phyloP scores from a whole-genome alignment of 2,113 vertebrate genomes.

The Cichladusa arquata region DNA sequence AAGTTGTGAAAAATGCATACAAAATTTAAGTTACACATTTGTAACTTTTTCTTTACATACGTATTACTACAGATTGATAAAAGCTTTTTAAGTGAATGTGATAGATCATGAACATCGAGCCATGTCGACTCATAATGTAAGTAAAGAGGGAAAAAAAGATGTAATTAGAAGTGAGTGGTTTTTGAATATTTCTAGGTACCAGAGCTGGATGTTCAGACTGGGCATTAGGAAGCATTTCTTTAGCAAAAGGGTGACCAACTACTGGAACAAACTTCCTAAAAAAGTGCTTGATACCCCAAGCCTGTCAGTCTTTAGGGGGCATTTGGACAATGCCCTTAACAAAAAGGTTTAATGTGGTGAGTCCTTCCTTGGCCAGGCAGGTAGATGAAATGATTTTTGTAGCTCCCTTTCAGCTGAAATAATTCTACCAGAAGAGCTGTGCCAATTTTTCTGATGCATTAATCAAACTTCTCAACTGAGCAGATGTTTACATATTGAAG shows the following conservation, averaged over 20 bases:
- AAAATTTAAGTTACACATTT: not conserved
- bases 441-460: not conserved
- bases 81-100: not conserved
- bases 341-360: not conserved
- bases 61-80: not conserved
- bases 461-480: not conserved
- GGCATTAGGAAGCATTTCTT: not conserved
- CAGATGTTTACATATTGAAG: not conserved
- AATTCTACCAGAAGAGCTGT: not conserved
- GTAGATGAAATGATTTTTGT: not conserved
- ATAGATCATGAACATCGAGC: not conserved
- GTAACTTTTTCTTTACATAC: not conserved
- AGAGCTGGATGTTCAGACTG: not conserved
- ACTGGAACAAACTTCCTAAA: not conserved
- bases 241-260: not conserved
- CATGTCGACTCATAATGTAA: not conserved
- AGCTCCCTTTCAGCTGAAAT: not conserved
- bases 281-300: too few relatives aligned
- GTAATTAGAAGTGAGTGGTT: not conserved
- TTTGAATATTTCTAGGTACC: not conserved
- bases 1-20: not conserved
- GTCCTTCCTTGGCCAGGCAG: not conserved
- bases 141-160: not conserved
- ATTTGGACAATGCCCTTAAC: not conserved
- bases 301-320: not conserved